These are phyloP conservation scores for Magallana angulata DNA, from an alignment of 1,140 invertebrate genomes.

Conservation along the genomic window DNA sequence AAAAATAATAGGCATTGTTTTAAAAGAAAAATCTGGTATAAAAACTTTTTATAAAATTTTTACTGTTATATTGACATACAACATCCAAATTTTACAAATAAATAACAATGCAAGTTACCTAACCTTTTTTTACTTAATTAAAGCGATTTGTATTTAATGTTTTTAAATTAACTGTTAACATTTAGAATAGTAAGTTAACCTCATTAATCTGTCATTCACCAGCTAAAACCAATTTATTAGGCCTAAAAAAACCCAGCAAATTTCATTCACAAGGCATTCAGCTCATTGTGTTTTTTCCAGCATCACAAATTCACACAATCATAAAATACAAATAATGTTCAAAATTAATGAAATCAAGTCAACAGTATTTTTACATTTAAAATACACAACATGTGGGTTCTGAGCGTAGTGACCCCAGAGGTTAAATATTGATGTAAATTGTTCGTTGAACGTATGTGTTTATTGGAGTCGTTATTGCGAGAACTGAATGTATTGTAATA, in stretches of 20 bases:
- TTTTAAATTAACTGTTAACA: not conserved
- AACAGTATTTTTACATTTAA: not conserved
- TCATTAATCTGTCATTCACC: not conserved
- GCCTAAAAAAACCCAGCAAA: not conserved
- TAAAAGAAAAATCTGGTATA: too few species aligned
- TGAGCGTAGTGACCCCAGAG: too few species aligned
- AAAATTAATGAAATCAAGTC: not conserved
- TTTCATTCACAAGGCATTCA: not conserved
- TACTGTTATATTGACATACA: too few species aligned
- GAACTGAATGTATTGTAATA: too few species aligned
- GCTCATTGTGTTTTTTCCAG: not conserved
- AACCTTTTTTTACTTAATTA: too few species aligned
- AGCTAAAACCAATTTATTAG: not conserved
- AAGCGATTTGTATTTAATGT: not conserved
- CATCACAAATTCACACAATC: not conserved
- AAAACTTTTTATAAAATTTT: too few species aligned
- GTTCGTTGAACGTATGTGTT: too few species aligned
- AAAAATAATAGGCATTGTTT: too few species aligned
- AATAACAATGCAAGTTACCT: too few species aligned
- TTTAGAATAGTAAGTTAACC: not conserved
- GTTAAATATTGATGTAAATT: too few species aligned
- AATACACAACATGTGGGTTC: not conserved
- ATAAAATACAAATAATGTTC: not conserved
- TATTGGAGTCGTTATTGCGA: too few species aligned
- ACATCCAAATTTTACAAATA: too few species aligned